Evolutionary conservation across 2,113 vertebrate species (phyloP), one percentile per base, ranked within the genome.

Genomic region (Platichthys flesus): DNA sequence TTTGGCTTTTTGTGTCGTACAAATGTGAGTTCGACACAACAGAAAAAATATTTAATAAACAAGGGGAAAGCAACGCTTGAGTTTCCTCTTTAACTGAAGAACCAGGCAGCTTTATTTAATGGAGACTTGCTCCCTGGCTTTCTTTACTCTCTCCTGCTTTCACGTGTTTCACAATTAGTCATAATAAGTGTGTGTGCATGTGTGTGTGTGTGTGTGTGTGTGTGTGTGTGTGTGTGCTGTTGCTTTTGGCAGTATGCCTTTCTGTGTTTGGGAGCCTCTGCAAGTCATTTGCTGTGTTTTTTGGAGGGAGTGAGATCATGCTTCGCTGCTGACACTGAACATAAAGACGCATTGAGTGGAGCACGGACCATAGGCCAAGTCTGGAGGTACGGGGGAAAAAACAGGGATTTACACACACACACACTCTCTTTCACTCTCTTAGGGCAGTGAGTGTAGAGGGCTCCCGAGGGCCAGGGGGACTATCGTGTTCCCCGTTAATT

Each of bases 401-500:
- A 89, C 73, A 88, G 77, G 64, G 84, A 78, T 85, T 79, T 79
- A 71, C 69, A 71, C 59, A 74, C 73, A 69, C 71, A 72, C 59
- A 74, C 23, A 64, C 47, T 45, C 52, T 47, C 42, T 47, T 56
- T 28, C 61, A 63, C 61, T 81, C 60, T 86, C 84, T 90, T 54
- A 82, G 88, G 84, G 89, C 85, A 88, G 85, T 61, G 89, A 92
- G 91, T 91, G 89, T 92, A 90, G 88, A 89, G 87, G 90, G 90
- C 91, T 93, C 90, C 89, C 88, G 74, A 90, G 92, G 92, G 90
- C 92, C 91, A 61, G 76, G 83, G 93, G 93, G 92, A 93, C 93
- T 93, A 95, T 94, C 92, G 87, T 93, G 94, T 95, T 94, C 89
- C 90, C 91, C 49, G 85, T 94, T 94, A 95, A 94, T 94, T 94